These are phyloP conservation scores for Pyrrhosoma nymphula DNA, from an alignment of 2,888 invertebrate species.

Conservation along the genomic window DNA sequence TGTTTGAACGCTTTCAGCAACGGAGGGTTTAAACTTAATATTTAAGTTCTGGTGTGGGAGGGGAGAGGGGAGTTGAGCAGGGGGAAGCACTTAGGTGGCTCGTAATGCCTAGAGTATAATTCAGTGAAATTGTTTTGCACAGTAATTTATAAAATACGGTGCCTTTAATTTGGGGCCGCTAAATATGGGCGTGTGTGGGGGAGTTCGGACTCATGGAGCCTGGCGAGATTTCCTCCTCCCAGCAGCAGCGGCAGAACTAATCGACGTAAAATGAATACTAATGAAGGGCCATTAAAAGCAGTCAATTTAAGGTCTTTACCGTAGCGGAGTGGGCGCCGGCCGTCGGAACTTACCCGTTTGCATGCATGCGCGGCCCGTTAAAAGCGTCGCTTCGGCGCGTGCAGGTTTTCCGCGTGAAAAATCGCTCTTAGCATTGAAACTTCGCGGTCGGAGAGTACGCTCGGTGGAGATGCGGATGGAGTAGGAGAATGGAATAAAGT, in stretches of 20 bases:
- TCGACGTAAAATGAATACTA: constrained; percentile 21
- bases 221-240: constrained; percentile 51
- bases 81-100: background rate
- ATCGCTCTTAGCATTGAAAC: background rate
- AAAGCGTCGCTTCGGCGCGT: constrained; percentile 5
- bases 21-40: background rate
- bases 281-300: background rate
- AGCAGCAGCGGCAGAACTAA: background rate
- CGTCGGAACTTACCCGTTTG: background rate
- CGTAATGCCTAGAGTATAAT: background rate
- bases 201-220: constrained; percentile 32
- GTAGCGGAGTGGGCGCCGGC: background rate
- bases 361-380: constrained; percentile 14
- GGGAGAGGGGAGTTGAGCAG: background rate
- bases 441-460: background rate
- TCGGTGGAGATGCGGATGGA: too few relatives aligned
- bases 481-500: background rate
- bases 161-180: background rate
- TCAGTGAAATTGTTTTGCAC: background rate
- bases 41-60: background rate
- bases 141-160: background rate
- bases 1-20: background rate
- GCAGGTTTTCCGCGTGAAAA: background rate
- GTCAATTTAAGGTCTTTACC: background rate
- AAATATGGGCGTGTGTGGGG: background rate